Conservation (phyloP, 1,140 invertebrate genomes). For the Drosophila kohkoa region DNA sequence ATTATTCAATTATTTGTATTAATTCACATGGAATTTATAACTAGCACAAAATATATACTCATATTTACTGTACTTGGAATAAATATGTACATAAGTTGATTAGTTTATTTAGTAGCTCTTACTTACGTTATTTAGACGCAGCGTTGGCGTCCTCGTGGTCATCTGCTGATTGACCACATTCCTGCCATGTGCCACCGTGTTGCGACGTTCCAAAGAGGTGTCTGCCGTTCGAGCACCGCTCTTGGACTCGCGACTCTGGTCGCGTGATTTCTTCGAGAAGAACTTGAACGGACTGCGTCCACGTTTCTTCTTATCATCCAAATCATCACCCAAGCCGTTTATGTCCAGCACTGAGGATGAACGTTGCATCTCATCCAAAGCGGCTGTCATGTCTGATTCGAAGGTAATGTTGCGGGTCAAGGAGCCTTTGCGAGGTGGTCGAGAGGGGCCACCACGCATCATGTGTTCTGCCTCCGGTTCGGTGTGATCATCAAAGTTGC, state of each 20-base stretch:
- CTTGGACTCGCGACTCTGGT: slow-evolving; percentile 80
- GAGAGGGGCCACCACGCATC: slow-evolving; percentile 87
- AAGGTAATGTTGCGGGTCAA: slow-evolving; percentile 87
- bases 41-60: too few species aligned
- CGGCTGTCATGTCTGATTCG: slow-evolving; percentile 65
- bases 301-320: slow-evolving; percentile 93
- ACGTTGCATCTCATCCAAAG: slow-evolving; percentile 87
- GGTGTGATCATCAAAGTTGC: slow-evolving; percentile 92
- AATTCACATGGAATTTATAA: too few species aligned
- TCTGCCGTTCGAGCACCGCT: slow-evolving; percentile 56
- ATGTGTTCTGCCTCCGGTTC: slow-evolving; percentile 89
- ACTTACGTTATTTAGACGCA: slow-evolving; percentile 72
- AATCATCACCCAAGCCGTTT: slow-evolving; percentile 86
- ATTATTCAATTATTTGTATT: too few species aligned
- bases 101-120: neutral
- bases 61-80: too few species aligned
- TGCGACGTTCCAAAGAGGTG: slow-evolving; percentile 72
- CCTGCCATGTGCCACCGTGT: slow-evolving; percentile 79
- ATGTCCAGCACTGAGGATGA: slow-evolving; percentile 91
- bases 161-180: slow-evolving; percentile 81
- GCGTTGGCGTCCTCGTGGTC: slow-evolving; percentile 70
- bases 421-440: slow-evolving; percentile 91
- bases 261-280: slow-evolving; percentile 82
- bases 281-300: slow-evolving; percentile 96
- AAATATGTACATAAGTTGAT: too few species aligned